Percentiles rank a stretch among this genome's conserved stretches.
phyloP scores from a whole-genome alignment of 2,888 invertebrate species.

The Drosophila birchii region DNA sequence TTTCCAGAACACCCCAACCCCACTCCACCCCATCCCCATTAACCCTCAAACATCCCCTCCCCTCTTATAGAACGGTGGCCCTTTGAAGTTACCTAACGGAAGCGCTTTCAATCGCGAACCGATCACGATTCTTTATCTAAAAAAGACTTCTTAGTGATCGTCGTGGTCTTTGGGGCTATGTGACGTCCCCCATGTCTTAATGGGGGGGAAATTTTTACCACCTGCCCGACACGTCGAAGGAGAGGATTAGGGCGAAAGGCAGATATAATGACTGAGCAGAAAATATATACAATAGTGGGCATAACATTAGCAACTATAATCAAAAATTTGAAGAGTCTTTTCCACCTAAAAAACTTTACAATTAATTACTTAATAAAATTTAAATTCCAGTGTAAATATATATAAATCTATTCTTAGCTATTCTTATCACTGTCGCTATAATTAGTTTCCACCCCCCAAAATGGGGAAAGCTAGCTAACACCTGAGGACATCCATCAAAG shows the following conservation, averaged over 20 bases:
- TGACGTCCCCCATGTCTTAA: constrained; percentile 1
- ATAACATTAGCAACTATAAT: no score
- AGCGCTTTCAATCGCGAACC: constrained; percentile 35
- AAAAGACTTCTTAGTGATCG: constrained; percentile 8
- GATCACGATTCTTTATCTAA: constrained; percentile 43
- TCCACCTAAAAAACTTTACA: no score
- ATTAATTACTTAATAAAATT: not conserved
- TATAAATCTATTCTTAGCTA: not conserved
- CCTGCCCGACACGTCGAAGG: constrained; percentile 35
- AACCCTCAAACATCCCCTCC: not conserved
- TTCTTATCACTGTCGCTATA: not conserved
- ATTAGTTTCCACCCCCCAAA: not conserved
- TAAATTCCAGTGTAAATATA: not conserved
- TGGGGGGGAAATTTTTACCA: constrained; percentile 9
- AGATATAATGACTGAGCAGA: constrained; percentile 1
- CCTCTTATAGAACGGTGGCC: not conserved
- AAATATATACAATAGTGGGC: not conserved
- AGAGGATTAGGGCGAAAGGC: constrained; percentile 30
- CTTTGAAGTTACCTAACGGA: constrained; percentile 46
- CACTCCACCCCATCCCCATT: constrained; percentile 1
- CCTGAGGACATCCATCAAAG: constrained; percentile 65
- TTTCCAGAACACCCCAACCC: not conserved
- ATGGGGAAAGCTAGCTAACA: constrained; percentile 27
- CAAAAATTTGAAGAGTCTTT: no score
- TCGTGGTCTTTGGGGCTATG: not conserved